phyloP scores from a whole-genome alignment of 2,888 invertebrate genomes.

The Catocala sponsa region DNA sequence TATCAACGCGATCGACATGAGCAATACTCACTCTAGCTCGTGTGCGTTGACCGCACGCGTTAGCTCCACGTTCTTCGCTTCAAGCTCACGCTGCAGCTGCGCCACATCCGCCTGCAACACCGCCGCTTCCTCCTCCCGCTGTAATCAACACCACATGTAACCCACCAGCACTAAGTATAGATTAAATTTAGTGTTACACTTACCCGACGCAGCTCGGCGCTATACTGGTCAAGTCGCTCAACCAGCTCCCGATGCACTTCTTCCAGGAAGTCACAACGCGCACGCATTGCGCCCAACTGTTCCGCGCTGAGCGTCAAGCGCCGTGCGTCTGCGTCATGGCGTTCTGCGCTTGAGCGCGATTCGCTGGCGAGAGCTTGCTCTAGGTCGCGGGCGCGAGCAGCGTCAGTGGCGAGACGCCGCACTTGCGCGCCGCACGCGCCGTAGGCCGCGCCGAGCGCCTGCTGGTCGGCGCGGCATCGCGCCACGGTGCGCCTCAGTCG shows the following conservation, averaged over 20 bases:
- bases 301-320: conserved; percentile 44
- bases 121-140: conserved; percentile 43
- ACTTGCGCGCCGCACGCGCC: conserved; percentile 35
- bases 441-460: conserved; percentile 65
- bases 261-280: conserved; percentile 45
- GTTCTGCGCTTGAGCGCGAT: conserved; percentile 42
- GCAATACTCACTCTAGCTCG: neutral
- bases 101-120: conserved; percentile 54
- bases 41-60: neutral
- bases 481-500: conserved; percentile 66
- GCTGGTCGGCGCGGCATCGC: conserved; percentile 67
- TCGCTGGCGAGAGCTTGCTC: conserved; percentile 49
- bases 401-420: conserved; percentile 18
- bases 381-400: conserved; percentile 31
- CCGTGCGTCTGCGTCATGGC: conserved; percentile 56
- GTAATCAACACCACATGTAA: conserved; percentile 25
- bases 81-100: neutral
- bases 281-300: conserved; percentile 38
- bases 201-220: conserved; percentile 45
- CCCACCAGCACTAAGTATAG: too few relatives aligned
- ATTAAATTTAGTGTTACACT: too few relatives aligned
- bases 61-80: neutral
- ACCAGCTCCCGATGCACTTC: conserved; percentile 29
- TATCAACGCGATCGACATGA: too few relatives aligned
- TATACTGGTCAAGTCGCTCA: conserved; percentile 47